Evolutionary conservation across 2,797 vertebrate genomes (phyloP), one percentile per base, ranked within the genome.

Genomic region (Heteromormyrus szaboi): DNA sequence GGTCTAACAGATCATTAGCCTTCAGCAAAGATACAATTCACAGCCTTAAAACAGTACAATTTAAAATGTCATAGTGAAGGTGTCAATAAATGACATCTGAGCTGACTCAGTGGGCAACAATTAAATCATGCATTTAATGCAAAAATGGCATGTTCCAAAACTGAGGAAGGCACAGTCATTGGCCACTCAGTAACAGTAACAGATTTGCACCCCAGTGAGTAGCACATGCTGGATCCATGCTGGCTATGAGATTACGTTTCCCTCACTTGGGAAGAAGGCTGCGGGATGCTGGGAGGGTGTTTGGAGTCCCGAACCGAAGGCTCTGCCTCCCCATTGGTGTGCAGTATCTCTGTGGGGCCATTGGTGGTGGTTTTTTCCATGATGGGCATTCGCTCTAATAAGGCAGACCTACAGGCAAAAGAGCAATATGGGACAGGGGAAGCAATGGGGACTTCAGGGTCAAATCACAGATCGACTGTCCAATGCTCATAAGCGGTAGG

Each of bases 321-420:
- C 91, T 99, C 99, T 0, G 97, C 96, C 93, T 99, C 99, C 90
- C 98, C 98, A 4, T 99, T 99, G 92, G 98, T 98, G 94, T 99
- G 99, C 46, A 96, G 96, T 90, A 98, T 96, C 92, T 99, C 98
- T 90, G 98, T 95, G 89, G 98, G 98, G 89, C 99, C 98, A 90
- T 99, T 99, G 62, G 96, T 95, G 85, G 98, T 96, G 0, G 96
- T 95, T 93, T 99, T 99, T 93, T 99, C 99, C 99, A 99, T 99
- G 56, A 99, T 96, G 85, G 99, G 99, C 99, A 99, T 99, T 94
- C 99, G 96, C 92, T 99, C 99, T 90, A 99, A 95, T 88, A 99
- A 96, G 90, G 99, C 98, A 92, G 98, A 96, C 95, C 99, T 99
- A 89, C 25, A 85, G 14, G 5, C 22, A 86, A 14, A 86, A 37